Conservation (phyloP, 2,888 invertebrate genomes). For the Malacosoma neustria region DNA sequence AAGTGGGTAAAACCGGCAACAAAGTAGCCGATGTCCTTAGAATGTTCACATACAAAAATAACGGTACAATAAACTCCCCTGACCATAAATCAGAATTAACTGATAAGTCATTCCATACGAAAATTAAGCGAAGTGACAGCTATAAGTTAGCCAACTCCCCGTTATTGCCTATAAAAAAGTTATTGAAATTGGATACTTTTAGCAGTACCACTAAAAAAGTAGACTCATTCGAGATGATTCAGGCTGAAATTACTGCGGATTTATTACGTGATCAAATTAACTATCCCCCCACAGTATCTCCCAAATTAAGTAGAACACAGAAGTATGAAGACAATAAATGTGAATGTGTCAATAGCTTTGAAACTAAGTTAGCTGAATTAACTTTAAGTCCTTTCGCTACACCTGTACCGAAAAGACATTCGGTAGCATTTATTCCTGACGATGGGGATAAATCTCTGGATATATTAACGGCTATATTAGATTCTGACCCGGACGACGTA, state of each 20-base stretch:
- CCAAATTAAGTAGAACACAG: constrained; percentile 55
- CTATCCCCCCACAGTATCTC: constrained; percentile 79
- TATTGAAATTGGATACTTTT: constrained; percentile 67
- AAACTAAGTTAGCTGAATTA: constrained; percentile 50
- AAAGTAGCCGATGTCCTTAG: constrained; percentile 63
- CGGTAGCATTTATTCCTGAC: constrained; percentile 52
- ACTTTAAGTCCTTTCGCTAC: constrained; percentile 60
- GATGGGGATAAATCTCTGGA: constrained; percentile 52
- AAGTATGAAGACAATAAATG: constrained; percentile 43
- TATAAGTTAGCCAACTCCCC: constrained; percentile 88
- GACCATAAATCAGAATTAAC: constrained; percentile 19
- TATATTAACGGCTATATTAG: constrained; percentile 60
- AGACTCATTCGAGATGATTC: constrained; percentile 72
- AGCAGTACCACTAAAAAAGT: constrained; percentile 56
- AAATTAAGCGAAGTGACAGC: constrained; percentile 88
- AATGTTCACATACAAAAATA: constrained; percentile 58
- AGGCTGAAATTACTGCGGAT: constrained; percentile 76
- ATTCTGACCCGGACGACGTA: constrained; percentile 61
- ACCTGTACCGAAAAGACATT: constrained; percentile 55
- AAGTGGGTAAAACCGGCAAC: constrained; percentile 37
- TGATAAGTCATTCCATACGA: constrained; percentile 46
- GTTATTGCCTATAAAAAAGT: constrained; percentile 78
- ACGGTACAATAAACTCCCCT: constrained; percentile 22
- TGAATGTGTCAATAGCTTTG: constrained; percentile 48
- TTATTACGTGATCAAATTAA: constrained; percentile 80